A percentile compares a stretch with the other conserved stretches of the same genome.
phyloP scores from a whole-genome alignment of 2,888 invertebrate genomes.

The Cremastinae sp. region DNA sequence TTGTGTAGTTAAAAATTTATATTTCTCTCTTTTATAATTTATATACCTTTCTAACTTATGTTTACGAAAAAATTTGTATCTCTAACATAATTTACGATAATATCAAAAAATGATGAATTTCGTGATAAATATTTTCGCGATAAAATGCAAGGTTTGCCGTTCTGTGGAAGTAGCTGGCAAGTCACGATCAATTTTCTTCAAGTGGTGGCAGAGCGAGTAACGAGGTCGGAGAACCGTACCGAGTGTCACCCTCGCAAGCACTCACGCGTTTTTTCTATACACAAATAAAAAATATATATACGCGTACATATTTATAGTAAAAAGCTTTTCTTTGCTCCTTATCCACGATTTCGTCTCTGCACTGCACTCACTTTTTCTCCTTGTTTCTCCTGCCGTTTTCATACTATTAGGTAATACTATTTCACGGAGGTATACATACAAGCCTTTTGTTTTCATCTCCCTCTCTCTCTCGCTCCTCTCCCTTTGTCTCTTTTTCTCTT shows the following conservation, averaged over 20 bases:
- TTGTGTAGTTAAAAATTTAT: too few species aligned
- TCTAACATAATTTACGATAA: neutral
- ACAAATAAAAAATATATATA: too few species aligned
- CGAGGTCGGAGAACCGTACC: slow-evolving; percentile 71
- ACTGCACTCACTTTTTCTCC: slow-evolving; percentile 10
- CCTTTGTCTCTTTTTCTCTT: too few species aligned
- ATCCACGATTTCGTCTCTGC: slow-evolving; percentile 20
- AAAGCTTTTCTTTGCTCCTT: slow-evolving; percentile 1
- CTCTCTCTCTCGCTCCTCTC: too few species aligned
- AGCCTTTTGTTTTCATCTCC: too few species aligned
- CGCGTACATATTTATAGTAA: too few species aligned
- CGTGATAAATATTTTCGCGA: too few species aligned
- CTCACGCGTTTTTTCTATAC: too few species aligned
- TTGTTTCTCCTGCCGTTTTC: slow-evolving; percentile 18
- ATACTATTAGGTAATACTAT: slow-evolving; percentile 38
- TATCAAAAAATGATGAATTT: neutral
- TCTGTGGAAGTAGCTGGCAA: slow-evolving; percentile 48
- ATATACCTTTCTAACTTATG: too few species aligned
- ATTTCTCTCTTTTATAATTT: too few species aligned
- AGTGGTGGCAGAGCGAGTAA: slow-evolving; percentile 73
- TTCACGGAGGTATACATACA: slow-evolving; percentile 18
- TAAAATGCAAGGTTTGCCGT: too few species aligned
- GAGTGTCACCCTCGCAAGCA: slow-evolving; percentile 32
- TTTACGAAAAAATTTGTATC: too few species aligned
- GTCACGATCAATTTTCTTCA: slow-evolving; percentile 76